A percentile compares a stretch with the other conserved stretches of the same genome.
Evolutionary conservation across 2,888 invertebrate species (phyloP).

Genomic region (Drosophila merina): DNA sequence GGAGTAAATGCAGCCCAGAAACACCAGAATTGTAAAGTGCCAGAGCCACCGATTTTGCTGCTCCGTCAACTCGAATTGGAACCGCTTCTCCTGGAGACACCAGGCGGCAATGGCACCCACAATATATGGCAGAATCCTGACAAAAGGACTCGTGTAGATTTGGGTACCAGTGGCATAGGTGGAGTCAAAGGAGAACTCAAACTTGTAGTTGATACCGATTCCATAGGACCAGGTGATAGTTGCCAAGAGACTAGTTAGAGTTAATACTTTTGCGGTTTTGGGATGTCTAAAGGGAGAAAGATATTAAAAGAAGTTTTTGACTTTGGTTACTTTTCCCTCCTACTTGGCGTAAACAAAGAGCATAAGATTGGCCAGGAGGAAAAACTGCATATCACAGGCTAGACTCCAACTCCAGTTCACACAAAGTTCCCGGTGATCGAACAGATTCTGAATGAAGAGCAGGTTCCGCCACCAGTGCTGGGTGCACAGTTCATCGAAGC

Average conservation of each 20-base stretch:
- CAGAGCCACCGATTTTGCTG: constrained; percentile 75
- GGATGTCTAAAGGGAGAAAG: constrained; percentile 66
- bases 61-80: constrained; percentile 69
- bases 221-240: constrained; percentile 79
- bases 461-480: constrained; percentile 84
- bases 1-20: constrained; percentile 80
- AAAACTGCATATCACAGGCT: constrained; percentile 84
- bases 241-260: constrained; percentile 54
- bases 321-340: constrained; percentile 34
- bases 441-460: constrained; percentile 83
- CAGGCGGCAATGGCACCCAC: constrained; percentile 85
- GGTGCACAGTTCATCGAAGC: constrained; percentile 81
- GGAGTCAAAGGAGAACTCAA: constrained; percentile 82
- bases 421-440: constrained; percentile 81
- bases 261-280: constrained; percentile 58
- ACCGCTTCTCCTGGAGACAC: constrained; percentile 79
- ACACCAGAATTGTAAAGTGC: constrained; percentile 78
- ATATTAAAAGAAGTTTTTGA: not conserved
- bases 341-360: constrained; percentile 83
- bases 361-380: constrained; percentile 79
- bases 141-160: constrained; percentile 85
- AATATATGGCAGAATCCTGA: constrained; percentile 85
- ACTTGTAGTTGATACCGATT: constrained; percentile 73
- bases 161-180: constrained; percentile 81
- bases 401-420: constrained; percentile 84